Conservation (phyloP, 2,113 vertebrate species). For the Herpetotheres cachinnans region DNA sequence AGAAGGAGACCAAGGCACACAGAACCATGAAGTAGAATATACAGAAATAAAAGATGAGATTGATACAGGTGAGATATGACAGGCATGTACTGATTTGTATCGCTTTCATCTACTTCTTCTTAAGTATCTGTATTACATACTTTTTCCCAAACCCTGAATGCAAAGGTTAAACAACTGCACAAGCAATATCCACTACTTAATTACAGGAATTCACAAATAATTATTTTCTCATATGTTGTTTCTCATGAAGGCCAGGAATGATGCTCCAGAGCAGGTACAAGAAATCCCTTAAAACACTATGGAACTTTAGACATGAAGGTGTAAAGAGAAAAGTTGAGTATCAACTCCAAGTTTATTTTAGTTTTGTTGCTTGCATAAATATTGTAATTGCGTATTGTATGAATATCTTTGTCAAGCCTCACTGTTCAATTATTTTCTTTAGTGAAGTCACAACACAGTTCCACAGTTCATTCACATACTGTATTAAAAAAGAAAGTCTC, state of each 20-base stretch:
- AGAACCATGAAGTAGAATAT: not conserved
- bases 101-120: not conserved
- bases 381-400: accelerated
- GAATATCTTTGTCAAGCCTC: not conserved
- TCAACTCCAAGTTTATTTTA: not conserved
- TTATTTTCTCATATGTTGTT: not conserved
- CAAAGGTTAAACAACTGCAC: not conserved
- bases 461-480: not conserved
- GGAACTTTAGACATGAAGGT: not conserved
- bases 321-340: not conserved
- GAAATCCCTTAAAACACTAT: not conserved
- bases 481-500: not conserved
- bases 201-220: not conserved
- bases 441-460: not conserved
- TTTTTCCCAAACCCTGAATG: not conserved
- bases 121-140: not conserved
- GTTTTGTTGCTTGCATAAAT: not conserved
- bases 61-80: not conserved
- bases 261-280: not conserved
- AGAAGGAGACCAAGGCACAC: not conserved
- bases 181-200: not conserved
- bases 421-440: not conserved
- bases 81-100: not conserved
- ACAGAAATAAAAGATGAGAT: not conserved
- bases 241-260: not conserved